These are phyloP conservation scores for Percopsis transmontana DNA, from an alignment of 2,113 vertebrate species.

Conservation along the genomic window DNA sequence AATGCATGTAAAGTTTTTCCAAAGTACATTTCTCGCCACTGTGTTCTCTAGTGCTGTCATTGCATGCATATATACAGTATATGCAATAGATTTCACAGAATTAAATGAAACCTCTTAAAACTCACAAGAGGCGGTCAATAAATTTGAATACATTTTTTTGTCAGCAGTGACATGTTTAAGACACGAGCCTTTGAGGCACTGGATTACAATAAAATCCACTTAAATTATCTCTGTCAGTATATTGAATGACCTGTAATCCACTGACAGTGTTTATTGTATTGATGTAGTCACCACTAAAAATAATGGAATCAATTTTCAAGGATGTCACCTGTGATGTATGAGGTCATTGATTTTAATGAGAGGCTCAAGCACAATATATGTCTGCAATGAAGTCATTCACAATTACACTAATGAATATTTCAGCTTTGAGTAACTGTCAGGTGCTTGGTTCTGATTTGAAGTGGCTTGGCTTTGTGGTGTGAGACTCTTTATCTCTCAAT, in stretches of 20 bases:
- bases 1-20: too few relatives aligned
- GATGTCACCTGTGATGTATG: conserved; percentile 61
- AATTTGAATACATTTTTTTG: conserved; percentile 11
- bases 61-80: too few relatives aligned
- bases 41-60: too few relatives aligned
- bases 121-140: conserved; percentile 4
- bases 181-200: too few relatives aligned
- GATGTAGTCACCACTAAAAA: conserved; percentile 54
- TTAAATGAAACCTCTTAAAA: background rate
- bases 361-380: conserved; percentile 50
- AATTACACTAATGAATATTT: conserved; percentile 76
- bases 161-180: conserved; percentile 11
- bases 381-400: conserved; percentile 41
- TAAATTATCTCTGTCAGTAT: background rate
- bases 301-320: conserved; percentile 64
- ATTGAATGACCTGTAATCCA: background rate
- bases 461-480: conserved; percentile 7
- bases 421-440: conserved; percentile 68
- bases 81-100: too few relatives aligned
- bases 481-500: background rate
- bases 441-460: conserved; percentile 45
- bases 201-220: background rate
- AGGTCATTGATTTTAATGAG: conserved; percentile 67
- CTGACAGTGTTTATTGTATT: conserved; percentile 48
- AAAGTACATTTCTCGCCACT: too few relatives aligned